Evolutionary conservation across 2,888 invertebrate species (phyloP).

Genomic region (Automeris io): DNA sequence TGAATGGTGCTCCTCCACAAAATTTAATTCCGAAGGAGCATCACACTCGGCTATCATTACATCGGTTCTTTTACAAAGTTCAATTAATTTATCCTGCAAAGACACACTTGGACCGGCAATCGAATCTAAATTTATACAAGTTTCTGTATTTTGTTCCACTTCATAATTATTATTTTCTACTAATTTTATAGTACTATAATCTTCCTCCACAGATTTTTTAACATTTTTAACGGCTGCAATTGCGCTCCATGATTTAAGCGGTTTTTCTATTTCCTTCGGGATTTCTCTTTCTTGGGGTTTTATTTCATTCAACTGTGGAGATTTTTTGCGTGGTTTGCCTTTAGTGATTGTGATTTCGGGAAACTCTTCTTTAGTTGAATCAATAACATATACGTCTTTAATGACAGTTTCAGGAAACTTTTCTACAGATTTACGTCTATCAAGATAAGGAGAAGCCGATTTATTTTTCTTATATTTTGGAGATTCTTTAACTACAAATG

Average conservation of each 20-base stretch:
- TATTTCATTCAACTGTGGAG: conserved; percentile 42
- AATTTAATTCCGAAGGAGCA: conserved; percentile 58
- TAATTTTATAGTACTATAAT: conserved; percentile 11
- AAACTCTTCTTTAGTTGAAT: conserved; percentile 62
- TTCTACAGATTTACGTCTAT: conserved; percentile 37
- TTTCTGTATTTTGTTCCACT: conserved; percentile 16
- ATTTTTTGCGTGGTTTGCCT: conserved; percentile 50
- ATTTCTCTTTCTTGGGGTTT: conserved; percentile 25
- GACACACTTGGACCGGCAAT: conserved; percentile 38
- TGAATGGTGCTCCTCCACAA: conserved; percentile 66
- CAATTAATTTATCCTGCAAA: conserved; percentile 58
- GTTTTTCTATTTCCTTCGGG: conserved; percentile 30
- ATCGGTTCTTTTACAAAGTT: conserved; percentile 65
- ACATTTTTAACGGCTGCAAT: conserved; percentile 59
- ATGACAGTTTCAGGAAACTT: conserved; percentile 38
- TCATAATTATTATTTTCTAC: conserved; percentile 16
- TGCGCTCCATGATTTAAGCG: conserved; percentile 73
- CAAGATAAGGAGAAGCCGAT: conserved; percentile 45
- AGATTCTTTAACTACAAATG: conserved; percentile 30
- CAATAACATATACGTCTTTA: conserved; percentile 65
- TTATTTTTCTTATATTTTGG: conserved; percentile 49
- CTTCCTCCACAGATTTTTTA: conserved; percentile 30
- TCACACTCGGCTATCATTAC: conserved; percentile 71
- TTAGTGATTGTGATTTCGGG: conserved; percentile 68
- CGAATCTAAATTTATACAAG: conserved; percentile 17